phyloP scores from a whole-genome alignment of 2,888 invertebrate genomes.

The Dicyrtoma fusca region DNA sequence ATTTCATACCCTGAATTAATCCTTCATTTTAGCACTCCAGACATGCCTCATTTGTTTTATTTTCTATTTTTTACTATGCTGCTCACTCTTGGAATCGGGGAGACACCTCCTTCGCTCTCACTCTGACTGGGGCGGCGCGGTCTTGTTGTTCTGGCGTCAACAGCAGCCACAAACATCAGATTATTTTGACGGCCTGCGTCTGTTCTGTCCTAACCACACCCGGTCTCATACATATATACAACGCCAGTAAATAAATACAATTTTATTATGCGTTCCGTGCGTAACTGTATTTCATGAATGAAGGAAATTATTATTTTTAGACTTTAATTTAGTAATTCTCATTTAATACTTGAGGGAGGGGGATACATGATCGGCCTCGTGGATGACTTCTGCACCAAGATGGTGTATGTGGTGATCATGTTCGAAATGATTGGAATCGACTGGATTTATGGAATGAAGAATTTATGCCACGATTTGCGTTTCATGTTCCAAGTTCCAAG shows the following conservation, averaged over 20 bases:
- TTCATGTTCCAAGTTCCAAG: neutral
- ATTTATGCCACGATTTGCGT: neutral
- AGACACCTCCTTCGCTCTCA: too few species aligned
- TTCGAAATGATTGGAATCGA: neutral
- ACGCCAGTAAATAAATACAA: too few species aligned
- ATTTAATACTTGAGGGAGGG: neutral
- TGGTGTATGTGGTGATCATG: neutral
- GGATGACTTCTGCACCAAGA: neutral
- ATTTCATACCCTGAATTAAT: constrained; percentile 19
- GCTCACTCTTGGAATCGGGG: constrained; percentile 12
- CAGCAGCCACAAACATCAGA: too few species aligned
- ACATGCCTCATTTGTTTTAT: neutral
- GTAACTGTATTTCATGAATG: too few species aligned
- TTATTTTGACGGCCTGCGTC: too few species aligned
- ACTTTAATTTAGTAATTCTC: too few species aligned
- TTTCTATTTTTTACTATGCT: constrained; percentile 17
- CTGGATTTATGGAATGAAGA: constrained; percentile 11
- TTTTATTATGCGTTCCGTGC: too few species aligned
- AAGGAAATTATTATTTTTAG: too few species aligned
- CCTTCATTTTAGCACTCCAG: neutral
- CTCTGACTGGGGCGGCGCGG: too few species aligned
- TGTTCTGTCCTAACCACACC: too few species aligned
- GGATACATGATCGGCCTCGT: neutral
- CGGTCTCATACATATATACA: too few species aligned
- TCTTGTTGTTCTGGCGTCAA: too few species aligned